Percentiles rank a stretch among this genome's conserved stretches.
Evolutionary conservation across 2,888 invertebrate genomes (phyloP).

Genomic region (Ganaspis brasiliensis): DNA sequence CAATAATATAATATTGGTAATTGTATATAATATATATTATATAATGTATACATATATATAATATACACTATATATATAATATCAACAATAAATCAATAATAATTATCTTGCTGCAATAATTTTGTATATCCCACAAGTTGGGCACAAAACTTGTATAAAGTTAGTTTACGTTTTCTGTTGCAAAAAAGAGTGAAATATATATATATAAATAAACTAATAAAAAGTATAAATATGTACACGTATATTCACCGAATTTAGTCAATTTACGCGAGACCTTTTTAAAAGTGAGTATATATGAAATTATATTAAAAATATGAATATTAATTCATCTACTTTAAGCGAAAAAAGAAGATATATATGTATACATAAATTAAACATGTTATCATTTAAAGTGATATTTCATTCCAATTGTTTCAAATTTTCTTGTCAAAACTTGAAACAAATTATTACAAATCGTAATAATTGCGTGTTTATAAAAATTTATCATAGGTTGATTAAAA

Average conservation of each 20-base stretch:
- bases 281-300: conserved; percentile 54
- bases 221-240: conserved; percentile 26
- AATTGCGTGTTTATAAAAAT: no score
- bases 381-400: conserved; percentile 42
- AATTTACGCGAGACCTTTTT: conserved; percentile 78
- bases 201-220: conserved; percentile 51
- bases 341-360: conserved; percentile 48
- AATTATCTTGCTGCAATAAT: not conserved
- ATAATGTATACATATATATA: no score
- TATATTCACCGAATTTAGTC: conserved; percentile 73
- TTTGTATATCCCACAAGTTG: not conserved
- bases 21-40: no score
- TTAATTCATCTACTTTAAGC: conserved; percentile 44
- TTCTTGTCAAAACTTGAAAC: no score
- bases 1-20: no score
- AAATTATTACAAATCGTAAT: no score
- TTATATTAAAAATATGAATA: conserved; percentile 47
- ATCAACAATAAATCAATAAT: not conserved
- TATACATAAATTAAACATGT: conserved; percentile 39
- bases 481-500: no score
- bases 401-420: not conserved
- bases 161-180: conserved; percentile 6
- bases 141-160: conserved; percentile 28
- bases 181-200: conserved; percentile 18
- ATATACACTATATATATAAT: not conserved